phyloP scores from a whole-genome alignment of 2,113 vertebrate genomes.

The Pogonocichla stellata region DNA sequence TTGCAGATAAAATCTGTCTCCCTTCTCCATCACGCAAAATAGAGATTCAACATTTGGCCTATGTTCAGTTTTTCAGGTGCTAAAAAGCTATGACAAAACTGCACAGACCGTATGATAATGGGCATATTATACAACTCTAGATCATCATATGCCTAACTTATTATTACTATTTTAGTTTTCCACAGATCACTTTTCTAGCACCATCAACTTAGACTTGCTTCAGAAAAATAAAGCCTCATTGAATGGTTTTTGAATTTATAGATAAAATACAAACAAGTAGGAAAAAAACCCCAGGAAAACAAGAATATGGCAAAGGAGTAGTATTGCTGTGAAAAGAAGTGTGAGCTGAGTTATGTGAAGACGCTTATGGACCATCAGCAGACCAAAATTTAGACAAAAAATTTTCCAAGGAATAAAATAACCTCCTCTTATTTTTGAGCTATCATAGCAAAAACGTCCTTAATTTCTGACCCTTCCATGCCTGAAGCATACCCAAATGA shows the following conservation, averaged over 20 bases:
- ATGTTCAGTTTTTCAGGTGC: slow-evolving; percentile 67
- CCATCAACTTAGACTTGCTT: neutral
- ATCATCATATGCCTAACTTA: slow-evolving; percentile 64
- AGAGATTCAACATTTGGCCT: slow-evolving; percentile 67
- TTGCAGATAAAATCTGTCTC: slow-evolving; percentile 69
- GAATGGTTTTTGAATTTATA: neutral
- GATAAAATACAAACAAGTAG: neutral
- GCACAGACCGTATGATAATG: slow-evolving; percentile 68
- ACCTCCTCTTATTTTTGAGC: neutral
- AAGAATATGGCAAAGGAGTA: neutral
- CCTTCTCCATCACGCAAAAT: slow-evolving; percentile 59
- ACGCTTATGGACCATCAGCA: neutral
- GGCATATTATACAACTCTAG: slow-evolving; percentile 58
- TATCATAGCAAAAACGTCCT: neutral
- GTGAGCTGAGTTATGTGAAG: neutral
- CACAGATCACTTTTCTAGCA: slow-evolving; percentile 18
- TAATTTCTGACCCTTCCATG: neutral
- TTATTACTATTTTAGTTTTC: slow-evolving; percentile 56
- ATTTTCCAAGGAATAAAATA: neutral
- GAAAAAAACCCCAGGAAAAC: neutral
- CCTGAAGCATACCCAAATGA: neutral
- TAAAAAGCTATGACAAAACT: slow-evolving; percentile 65
- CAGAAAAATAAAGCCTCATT: neutral
- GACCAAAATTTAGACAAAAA: neutral
- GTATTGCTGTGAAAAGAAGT: neutral